phyloP scores from a whole-genome alignment of 2,888 invertebrate genomes.

The Philopedon plagiatum region DNA sequence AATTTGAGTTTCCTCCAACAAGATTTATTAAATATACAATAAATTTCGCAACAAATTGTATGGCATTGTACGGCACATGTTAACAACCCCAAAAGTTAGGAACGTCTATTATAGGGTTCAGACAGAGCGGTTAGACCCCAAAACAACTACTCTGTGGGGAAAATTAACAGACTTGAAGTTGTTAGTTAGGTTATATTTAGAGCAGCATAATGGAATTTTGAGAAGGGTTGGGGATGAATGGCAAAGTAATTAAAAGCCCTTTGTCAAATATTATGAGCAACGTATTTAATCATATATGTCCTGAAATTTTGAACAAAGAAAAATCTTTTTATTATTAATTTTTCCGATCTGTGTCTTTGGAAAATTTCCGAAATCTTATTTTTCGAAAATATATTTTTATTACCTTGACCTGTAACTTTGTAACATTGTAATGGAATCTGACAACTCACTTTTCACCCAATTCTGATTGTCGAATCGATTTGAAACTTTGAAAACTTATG shows the following conservation, averaged over 20 bases:
- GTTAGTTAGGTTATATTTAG: conserved; percentile 46
- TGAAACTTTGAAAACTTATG: no score
- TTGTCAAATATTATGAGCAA: conserved; percentile 20
- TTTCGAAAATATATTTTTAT: no score
- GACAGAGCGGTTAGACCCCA: conserved; percentile 38
- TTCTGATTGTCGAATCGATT: no score
- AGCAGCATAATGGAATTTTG: conserved; percentile 37
- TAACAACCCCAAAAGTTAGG: conserved; percentile 31
- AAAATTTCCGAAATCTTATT: no score
- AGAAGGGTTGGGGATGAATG: conserved; percentile 14
- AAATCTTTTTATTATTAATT: no score
- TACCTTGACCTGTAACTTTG: no score
- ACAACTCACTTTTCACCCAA: no score
- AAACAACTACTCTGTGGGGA: conserved; percentile 45
- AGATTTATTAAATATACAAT: conserved; percentile 2
- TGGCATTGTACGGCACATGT: conserved; percentile 33
- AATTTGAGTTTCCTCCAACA: neutral
- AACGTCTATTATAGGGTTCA: conserved; percentile 34
- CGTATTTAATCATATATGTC: conserved; percentile 5
- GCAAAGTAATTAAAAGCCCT: conserved; percentile 16
- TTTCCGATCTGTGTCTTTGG: no score
- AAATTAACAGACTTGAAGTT: conserved; percentile 47
- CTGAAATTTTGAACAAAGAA: no score
- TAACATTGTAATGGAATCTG: no score
- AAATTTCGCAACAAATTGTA: conserved; percentile 26